Evolutionary conservation across 1,140 invertebrate genomes (phyloP), one percentile per base, ranked within the genome.

Genomic region (Zaprionus ornatus): DNA sequence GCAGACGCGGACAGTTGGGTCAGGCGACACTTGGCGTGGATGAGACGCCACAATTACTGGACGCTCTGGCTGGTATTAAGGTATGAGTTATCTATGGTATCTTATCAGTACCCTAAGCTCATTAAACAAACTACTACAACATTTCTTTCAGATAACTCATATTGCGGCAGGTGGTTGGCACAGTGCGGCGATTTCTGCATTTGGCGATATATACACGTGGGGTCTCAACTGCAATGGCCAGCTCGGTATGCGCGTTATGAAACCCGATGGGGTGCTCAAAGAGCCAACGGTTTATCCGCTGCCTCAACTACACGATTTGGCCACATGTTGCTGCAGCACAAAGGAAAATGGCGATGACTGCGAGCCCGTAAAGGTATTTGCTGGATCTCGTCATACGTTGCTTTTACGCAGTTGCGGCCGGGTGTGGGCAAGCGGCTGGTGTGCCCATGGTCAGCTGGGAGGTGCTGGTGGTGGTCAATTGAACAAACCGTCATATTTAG

Each of bases 201-300:
- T 94, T 93, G 96, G 96, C 10, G 97, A 98, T 92, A 78, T 98
- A 0, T 99, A 98, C 91, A 94, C 95, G 1, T 99, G 97, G 97
- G 98, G 98, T n/a, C 97, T 96, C 95, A 98, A 98, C 93, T 95
- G 96, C 75, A 95, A 94, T 91, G 97, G 97, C 0, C 97, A 99
- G 91, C 92, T 98, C 29, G 98, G 97, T 13, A 91, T 95, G 27
- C 93, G 94, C 37, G 85, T 90, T 12, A 79, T 91, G 92, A 73
- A 92, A 77, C 29, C 77, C 19, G 62, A 74, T n/a, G 72, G 65
- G 0, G 23, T 63, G n/a, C 63, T 78, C 1, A 91, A 91, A 63
- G 79, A 83, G 42, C 87, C 90, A 7, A 85, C 81, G 13, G 90
- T 93, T 15, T 92, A 91, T 69, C 80, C 88, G 3, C 23, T 92